A percentile compares a stretch with the other conserved stretches of the same genome.
These are phyloP conservation scores for Myotis planiceps DNA, from an alignment of 2,797 vertebrate species.

Conservation along the genomic window DNA sequence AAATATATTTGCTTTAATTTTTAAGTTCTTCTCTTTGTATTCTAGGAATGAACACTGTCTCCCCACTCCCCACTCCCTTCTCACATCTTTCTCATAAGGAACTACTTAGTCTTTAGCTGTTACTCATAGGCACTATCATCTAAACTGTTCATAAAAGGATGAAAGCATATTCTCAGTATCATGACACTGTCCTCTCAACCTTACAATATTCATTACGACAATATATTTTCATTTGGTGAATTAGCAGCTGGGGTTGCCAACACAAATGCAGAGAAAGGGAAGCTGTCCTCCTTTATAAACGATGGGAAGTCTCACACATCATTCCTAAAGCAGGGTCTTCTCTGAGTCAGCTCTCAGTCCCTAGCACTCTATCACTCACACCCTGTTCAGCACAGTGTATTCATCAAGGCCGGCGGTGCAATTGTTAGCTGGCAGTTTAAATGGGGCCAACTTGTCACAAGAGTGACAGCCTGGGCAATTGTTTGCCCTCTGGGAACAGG, in stretches of 20 bases:
- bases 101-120: slow-evolving; percentile 3
- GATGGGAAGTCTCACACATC: slow-evolving; percentile 51
- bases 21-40: background rate
- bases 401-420: slow-evolving; percentile 40
- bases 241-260: slow-evolving; percentile 31
- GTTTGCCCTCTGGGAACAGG: slow-evolving; percentile 80
- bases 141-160: background rate
- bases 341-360: background rate
- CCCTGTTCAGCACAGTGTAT: background rate
- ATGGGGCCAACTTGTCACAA: slow-evolving; percentile 71
- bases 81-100: background rate
- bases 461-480: slow-evolving; percentile 74
- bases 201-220: slow-evolving; percentile 49
- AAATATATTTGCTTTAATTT: background rate
- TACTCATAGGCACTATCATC: background rate
- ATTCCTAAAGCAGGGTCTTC: slow-evolving; percentile 49
- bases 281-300: slow-evolving; percentile 42
- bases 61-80: too few relatives aligned
- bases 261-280: slow-evolving; percentile 52
- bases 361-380: slow-evolving; percentile 46
- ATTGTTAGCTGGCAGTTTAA: slow-evolving; percentile 67
- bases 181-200: background rate
- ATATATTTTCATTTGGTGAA: slow-evolving; percentile 54
- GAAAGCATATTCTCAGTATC: background rate
- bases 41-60: background rate